phyloP scores from a whole-genome alignment of 2,113 vertebrate species.

The Fulica atra region DNA sequence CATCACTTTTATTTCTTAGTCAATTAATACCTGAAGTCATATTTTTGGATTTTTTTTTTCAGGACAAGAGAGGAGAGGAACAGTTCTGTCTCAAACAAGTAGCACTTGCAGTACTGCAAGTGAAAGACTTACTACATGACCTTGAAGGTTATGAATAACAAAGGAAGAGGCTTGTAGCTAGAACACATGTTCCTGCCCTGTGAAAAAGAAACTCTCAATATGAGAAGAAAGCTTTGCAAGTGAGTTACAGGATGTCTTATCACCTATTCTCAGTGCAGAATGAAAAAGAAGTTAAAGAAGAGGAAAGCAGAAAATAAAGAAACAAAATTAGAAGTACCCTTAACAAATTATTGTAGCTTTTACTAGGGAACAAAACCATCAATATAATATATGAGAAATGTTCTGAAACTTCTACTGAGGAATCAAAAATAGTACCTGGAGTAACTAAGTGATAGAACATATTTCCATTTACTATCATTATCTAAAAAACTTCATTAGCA shows the following conservation, averaged over 20 bases:
- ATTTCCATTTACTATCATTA: constrained; percentile 46
- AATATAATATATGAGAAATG: constrained; percentile 14
- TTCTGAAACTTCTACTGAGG: not conserved
- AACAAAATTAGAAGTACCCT: not conserved
- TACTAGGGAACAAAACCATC: constrained; percentile 30
- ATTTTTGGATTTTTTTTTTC: not conserved
- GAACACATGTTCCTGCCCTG: not conserved
- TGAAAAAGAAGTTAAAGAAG: not conserved
- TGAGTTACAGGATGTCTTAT: not conserved
- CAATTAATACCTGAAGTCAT: constrained; percentile 40
- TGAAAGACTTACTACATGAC: not conserved
- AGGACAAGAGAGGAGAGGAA: not conserved
- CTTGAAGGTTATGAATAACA: constrained; percentile 1
- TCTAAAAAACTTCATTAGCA: not conserved
- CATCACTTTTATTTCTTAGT: constrained; percentile 50
- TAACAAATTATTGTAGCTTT: constrained; percentile 1
- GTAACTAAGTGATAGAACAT: constrained; percentile 26
- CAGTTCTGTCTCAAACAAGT: not conserved
- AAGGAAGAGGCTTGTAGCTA: not conserved
- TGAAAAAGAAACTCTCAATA: not conserved
- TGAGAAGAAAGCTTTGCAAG: not conserved
- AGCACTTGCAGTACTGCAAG: not conserved
- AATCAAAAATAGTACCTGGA: constrained; percentile 14
- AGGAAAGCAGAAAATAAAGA: constrained; percentile 2
- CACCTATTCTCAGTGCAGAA: not conserved